A percentile compares a stretch with the other conserved stretches of the same genome.
Conservation (phyloP, 2,113 vertebrate genomes). For the Hypanus sabinus region DNA sequence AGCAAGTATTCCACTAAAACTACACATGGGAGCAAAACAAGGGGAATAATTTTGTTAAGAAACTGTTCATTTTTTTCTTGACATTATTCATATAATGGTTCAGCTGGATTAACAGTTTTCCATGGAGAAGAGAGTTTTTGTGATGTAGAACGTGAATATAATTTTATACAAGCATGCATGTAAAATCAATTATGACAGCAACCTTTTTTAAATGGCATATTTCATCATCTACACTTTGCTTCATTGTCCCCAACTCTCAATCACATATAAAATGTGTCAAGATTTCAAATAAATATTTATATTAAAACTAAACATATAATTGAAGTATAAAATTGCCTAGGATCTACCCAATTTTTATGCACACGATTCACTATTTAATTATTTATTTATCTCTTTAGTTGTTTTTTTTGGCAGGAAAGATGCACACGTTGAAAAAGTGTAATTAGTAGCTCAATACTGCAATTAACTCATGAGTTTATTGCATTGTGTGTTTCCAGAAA, state of each 20-base stretch:
- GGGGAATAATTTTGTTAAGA: slow-evolving; percentile 9
- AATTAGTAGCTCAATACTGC: background rate
- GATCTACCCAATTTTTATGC: background rate
- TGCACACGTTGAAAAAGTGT: background rate
- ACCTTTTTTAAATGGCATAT: background rate
- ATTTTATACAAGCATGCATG: slow-evolving; percentile 32
- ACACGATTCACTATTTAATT: background rate
- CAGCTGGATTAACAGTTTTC: slow-evolving; percentile 1
- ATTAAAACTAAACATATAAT: background rate
- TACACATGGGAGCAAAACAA: slow-evolving; percentile 7
- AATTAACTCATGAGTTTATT: background rate
- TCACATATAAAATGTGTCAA: background rate
- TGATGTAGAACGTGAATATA: slow-evolving; percentile 21
- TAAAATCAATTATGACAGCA: slow-evolving; percentile 31
- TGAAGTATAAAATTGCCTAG: background rate
- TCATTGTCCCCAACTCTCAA: slow-evolving; percentile 11
- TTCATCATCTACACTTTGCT: slow-evolving; percentile 15
- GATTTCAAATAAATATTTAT: background rate
- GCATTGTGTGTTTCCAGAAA: background rate
- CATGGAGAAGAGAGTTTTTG: slow-evolving; percentile 20
- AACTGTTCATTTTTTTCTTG: slow-evolving; percentile 15
- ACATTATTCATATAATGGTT: slow-evolving; percentile 23
- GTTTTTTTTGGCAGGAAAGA: background rate
- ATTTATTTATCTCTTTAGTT: background rate
- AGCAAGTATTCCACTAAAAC: background rate